Base-by-base conservation (phyloP, 2,113 vertebrate species). In the Corynorhinus townsendii region DNA sequence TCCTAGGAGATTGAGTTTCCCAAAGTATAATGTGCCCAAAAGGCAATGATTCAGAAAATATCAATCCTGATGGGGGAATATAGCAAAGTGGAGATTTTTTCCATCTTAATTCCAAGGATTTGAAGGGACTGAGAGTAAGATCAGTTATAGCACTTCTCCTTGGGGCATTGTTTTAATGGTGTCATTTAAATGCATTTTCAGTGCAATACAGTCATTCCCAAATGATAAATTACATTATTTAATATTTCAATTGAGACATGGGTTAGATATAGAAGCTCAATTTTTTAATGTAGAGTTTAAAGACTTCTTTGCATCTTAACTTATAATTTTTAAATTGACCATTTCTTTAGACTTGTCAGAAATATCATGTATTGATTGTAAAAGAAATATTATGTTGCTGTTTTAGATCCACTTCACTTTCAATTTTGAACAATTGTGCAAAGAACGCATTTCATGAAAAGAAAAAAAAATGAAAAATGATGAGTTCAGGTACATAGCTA, bases 181-280 rank as follows among this genome's bases (percentile, higher is more conserved):
- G 45, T 95, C 96, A 96, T 97, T 98, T 94, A 89, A 95, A 80
- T 98, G 94, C 88, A 72, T 79, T 97, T 97, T 96, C 82, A 96
- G 94, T 86, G 81, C 20, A 97, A 72, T 35, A 86, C 22, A 96
- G 40, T 72, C 85, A 75, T 97, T 98, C 92, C 87, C 90, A 94
- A 75, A 72, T 86, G 96, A 97, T 90, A 95, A 95, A 98, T 97
- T 94, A 20, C 19, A 91, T 71, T 96, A 97, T 93, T 97, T 94
- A 97, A 97, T 91, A 86, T 94, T 96, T 97, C 93, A 95, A 80
- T 96, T 64, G 66, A 96, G 93, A 33, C 62, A 96, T 84, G 91
- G 62, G 81, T 97, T 96, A 95, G 40, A 90, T 85, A 95, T 83
- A 89, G 45, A 92, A 3, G 33, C 73, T 24, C 45, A 72, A 30